Evolutionary conservation across 64 coral and sea anemone genomes (phyloP), one percentile per base, ranked within the genome.

Genomic region (Porites lutea): DNA sequence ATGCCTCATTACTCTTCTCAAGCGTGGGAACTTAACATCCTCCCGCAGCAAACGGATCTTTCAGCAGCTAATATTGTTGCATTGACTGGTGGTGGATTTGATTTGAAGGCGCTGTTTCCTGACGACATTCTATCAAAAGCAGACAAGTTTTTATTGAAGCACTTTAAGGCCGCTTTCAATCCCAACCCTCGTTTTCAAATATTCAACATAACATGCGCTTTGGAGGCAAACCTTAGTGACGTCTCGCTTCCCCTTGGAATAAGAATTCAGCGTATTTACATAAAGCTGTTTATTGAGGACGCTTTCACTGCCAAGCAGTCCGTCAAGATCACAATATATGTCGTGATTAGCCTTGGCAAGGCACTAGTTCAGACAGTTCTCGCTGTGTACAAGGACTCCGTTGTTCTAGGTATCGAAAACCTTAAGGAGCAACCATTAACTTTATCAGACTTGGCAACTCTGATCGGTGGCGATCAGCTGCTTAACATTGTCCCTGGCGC

Each of bases 401-500:
- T 82, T 63, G 79, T 37, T 0, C 45, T 92, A 48, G 52, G 86
- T 15, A 62, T 83, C 48, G 14, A 37, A 67, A 76, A 85, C 45
- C 70, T 92, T 48, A 65, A 64, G 13, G 48, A n/a, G 0, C 90
- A 92, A 70, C 37, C 70, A 12, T 83, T 92, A 48, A 15, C 21
- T 92, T 14, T 92, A 7, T 53, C 10, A 13, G 90, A 92, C 74
- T 59, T 92, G 43, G 82, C 91, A 3, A 19, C 55, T 54, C 49
- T 87, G 44, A 75, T 93, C 60, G 91, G 91, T 71, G 92, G 86
- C 3, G 78, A 63, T 43, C 65, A 94, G 68, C 72, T 94, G 27
- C 53, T 94, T 19, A 70, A 66, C 65, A 60, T 20, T 83, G 61
- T 94, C 48, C 92, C 92, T 18, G 19, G 62, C 9, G 86, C 75